A percentile compares a stretch with the other conserved stretches of the same genome.
Conservation (phyloP, 2,113 vertebrate species). For the Lynx canadensis region DNA sequence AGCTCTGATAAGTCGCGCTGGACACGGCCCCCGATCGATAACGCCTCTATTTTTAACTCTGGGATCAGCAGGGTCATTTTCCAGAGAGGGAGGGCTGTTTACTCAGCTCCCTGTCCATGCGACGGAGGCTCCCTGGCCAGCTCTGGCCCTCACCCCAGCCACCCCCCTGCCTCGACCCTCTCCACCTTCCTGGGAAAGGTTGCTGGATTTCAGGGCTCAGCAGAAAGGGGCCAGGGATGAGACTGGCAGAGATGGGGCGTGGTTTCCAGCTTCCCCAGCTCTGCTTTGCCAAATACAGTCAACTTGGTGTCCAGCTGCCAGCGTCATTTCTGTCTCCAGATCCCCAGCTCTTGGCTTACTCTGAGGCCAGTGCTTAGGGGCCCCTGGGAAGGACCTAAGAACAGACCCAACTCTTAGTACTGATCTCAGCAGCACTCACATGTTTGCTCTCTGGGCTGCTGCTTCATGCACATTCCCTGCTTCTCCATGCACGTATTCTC, state of each 20-base stretch:
- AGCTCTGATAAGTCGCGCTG: constrained; percentile 46
- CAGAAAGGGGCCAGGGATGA: not conserved
- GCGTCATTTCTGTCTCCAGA: not conserved
- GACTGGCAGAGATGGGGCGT: not conserved
- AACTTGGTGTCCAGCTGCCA: not conserved
- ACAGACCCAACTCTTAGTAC: not conserved
- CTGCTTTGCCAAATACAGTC: not conserved
- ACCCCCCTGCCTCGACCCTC: not conserved
- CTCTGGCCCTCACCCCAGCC: not conserved
- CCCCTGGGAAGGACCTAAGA: rapidly evolving
- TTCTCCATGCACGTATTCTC: not conserved
- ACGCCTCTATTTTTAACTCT: constrained; percentile 59
- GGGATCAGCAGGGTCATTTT: constrained; percentile 56
- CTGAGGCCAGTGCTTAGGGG: not conserved
- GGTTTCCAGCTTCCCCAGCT: not conserved
- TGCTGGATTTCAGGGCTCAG: rapidly evolving
- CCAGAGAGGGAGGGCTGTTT: not conserved
- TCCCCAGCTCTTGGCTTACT: not conserved
- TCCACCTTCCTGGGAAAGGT: not conserved
- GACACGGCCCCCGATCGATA: constrained; percentile 31
- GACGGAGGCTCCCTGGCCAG: not conserved
- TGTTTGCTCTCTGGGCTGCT: too few relatives aligned
- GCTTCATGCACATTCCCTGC: rapidly evolving
- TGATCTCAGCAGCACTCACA: rapidly evolving
- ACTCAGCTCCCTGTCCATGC: not conserved